These are phyloP conservation scores for Lacerta bilineata DNA, from an alignment of 2,797 vertebrate species.

Conservation along the genomic window DNA sequence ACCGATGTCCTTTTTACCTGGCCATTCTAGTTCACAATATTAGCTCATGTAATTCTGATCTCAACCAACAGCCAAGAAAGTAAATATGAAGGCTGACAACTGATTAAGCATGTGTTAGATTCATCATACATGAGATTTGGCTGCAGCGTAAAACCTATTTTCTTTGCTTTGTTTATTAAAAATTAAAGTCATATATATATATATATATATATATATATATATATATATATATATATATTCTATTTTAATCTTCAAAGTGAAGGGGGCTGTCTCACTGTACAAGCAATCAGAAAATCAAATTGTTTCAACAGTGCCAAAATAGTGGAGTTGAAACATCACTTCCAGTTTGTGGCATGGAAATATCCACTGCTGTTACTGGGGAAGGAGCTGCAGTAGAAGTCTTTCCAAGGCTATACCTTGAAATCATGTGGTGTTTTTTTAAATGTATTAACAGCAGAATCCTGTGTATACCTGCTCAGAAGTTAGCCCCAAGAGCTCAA, in stretches of 20 bases:
- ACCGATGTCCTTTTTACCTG: neutral
- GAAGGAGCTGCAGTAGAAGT: neutral
- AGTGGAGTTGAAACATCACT: conserved; percentile 16
- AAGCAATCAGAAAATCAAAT: conserved; percentile 13
- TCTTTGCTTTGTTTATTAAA: neutral
- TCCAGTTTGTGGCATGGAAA: neutral
- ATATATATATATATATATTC: too few relatives aligned
- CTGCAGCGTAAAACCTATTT: neutral
- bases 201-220: too few relatives aligned
- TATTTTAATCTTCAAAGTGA: neutral
- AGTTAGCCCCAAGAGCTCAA: too few relatives aligned
- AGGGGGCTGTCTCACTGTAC: neutral
- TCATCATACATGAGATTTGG: neutral
- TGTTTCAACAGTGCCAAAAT: neutral
- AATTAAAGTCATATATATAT: too few relatives aligned
- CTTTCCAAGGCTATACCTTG: neutral
- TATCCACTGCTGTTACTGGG: neutral
- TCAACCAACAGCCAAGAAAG: conserved; percentile 1
- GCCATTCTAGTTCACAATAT: neutral
- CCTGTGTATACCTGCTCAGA: too few relatives aligned
- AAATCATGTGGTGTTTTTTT: neutral
- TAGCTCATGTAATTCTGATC: neutral
- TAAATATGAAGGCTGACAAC: neutral
- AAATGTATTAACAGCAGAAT: too few relatives aligned
- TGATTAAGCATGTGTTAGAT: neutral